Evolutionary conservation across 2,113 vertebrate genomes (phyloP).

Genomic region (Myodes glareolus): DNA sequence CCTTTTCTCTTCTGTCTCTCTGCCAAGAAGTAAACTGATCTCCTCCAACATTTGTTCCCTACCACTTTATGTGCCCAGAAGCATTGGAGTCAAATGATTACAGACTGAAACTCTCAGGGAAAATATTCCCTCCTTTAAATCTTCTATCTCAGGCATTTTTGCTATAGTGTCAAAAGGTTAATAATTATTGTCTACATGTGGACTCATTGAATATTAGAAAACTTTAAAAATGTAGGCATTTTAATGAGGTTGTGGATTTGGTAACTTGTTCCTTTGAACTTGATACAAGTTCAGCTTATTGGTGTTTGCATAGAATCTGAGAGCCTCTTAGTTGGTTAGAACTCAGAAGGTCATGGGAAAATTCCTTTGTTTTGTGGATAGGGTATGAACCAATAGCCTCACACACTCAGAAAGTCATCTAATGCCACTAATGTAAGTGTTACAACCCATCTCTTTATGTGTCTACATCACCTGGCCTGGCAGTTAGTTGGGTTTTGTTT

Average conservation of each 20-base stretch:
- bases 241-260: not conserved
- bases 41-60: not conserved
- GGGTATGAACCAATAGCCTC: too few species aligned
- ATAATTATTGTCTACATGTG: not conserved
- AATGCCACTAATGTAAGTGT: not conserved
- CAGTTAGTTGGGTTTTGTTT: not conserved
- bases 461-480: not conserved
- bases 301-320: not conserved
- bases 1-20: not conserved
- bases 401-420: not conserved
- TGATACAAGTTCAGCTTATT: not conserved
- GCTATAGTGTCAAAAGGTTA: not conserved
- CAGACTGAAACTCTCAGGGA: not conserved
- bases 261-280: conserved; percentile 5
- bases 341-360: not conserved
- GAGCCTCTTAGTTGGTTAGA: not conserved
- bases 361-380: not conserved
- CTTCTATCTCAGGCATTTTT: not conserved
- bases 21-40: not conserved
- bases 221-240: not conserved
- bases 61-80: not conserved
- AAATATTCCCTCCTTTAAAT: not conserved
- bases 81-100: not conserved
- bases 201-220: not conserved
- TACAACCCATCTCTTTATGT: not conserved